These are phyloP conservation scores for Armadillidium nasatum DNA, from an alignment of 1,140 invertebrate species.

Conservation along the genomic window DNA sequence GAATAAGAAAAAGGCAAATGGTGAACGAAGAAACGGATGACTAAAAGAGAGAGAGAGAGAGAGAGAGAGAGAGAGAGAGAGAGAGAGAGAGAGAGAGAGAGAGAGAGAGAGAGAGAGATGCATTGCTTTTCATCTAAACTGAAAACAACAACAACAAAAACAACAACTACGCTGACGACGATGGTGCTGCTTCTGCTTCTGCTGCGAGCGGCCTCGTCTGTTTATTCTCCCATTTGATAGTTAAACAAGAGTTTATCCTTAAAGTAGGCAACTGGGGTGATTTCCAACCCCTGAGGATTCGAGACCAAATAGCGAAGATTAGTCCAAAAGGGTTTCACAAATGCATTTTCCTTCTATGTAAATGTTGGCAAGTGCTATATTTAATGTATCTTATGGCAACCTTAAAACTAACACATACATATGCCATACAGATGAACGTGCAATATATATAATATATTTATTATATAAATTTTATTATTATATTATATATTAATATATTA, in stretches of 20 bases:
- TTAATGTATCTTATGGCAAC: no score
- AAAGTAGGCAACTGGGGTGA: neutral
- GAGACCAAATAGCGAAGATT: constrained; percentile 2
- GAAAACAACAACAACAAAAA: no score
- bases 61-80: no score
- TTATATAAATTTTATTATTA: neutral
- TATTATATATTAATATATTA: neutral
- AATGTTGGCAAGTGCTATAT: neutral
- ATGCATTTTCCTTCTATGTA: constrained; percentile 7
- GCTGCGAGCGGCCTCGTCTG: neutral
- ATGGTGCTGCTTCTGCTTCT: no score
- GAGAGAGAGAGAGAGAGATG: no score
- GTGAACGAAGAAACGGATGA: no score
- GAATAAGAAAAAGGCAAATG: no score
- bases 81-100: no score
- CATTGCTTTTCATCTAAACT: no score
- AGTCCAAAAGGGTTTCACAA: neutral
- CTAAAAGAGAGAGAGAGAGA: neutral
- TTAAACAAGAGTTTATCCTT: constrained; percentile 1
- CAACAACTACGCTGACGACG: no score
- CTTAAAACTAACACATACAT: no score
- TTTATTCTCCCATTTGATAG: constrained; percentile 8
- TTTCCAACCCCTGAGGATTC: neutral
- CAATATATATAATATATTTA: neutral
- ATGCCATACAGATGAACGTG: neutral